Base-by-base conservation (phyloP, 2,797 vertebrate species). In the Pempheris klunzingeri region DNA sequence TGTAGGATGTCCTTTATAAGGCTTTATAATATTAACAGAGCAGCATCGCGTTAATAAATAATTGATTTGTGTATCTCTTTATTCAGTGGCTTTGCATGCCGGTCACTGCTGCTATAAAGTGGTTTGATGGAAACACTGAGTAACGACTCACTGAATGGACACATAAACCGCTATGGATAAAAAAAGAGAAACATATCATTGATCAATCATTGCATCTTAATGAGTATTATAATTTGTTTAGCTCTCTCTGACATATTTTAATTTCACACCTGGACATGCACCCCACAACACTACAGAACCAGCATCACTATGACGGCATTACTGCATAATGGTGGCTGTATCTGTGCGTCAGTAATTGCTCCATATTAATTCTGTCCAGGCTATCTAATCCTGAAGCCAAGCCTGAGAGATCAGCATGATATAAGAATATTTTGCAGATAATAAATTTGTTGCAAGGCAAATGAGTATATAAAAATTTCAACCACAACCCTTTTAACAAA, bases 361-460 rank as follows among this genome's bases (percentile, higher is more conserved):
- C 52, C 36, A 46, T 34, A 61, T 72, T 50, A 36, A 77, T 74
- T 82, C 39, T 47, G 68, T 69, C 63, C 53, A 78, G 49, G 53
- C 44, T 53, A 22, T 81, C 20, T 63, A 47, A 54, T 82, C 68
- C 65, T 41, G 46, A 85, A 69, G 67, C 78, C 17, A 74, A 78
- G 71, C 49, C 71, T 66, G 63, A 80, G 20, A 71, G 84, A 83
- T 54, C 75, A 73, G 70, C 71, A 75, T 47, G 24, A 74, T 73
- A 83, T 84, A 52, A 86, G 57, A 73, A 69, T 71, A 72, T 87
- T 83, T 55, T 75, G 81, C 75, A 80, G 75, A 83, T 82, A 71
- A 82, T 80, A 80, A 54, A 89, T 75, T 62, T 78, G 57, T 77
- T 74, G 81, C 87, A 77, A 90, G 81, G 83, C 75, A 88, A 88